These are phyloP conservation scores for Hoplostethus atlanticus DNA, from an alignment of 2,797 vertebrate species.

Conservation along the genomic window DNA sequence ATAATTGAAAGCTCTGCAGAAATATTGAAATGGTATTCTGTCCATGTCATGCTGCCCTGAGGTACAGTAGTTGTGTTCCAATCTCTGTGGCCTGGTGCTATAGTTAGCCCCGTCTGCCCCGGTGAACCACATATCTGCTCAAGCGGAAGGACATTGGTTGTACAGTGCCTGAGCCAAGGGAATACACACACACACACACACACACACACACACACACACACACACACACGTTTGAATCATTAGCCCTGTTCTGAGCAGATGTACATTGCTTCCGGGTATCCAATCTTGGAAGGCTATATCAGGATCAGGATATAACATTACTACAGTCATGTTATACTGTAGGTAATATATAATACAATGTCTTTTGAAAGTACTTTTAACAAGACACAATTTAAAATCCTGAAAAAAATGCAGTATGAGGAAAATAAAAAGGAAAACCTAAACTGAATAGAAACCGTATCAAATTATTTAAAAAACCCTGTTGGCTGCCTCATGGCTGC, in stretches of 20 bases:
- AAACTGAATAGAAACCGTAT: no score
- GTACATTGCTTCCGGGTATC: no score
- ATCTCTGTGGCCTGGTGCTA: slow-evolving; percentile 36
- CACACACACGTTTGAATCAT: slow-evolving; percentile 8
- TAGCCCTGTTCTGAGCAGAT: background rate
- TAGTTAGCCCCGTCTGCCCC: slow-evolving; percentile 59
- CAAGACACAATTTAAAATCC: no score
- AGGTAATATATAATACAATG: no score
- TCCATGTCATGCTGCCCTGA: background rate
- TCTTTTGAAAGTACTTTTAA: no score
- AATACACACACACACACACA: slow-evolving; percentile 18
- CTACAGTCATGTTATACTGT: no score
- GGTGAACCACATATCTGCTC: slow-evolving; percentile 72
- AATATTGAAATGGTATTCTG: background rate
- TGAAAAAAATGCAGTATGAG: no score
- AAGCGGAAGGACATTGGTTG: slow-evolving; percentile 60
- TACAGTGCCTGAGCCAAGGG: slow-evolving; percentile 22
- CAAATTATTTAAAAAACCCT: no score
- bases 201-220: slow-evolving; percentile 8
- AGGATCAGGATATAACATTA: no score
- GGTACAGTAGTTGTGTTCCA: slow-evolving; percentile 31
- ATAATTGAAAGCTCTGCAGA: background rate
- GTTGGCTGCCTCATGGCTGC: no score
- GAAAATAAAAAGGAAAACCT: no score
- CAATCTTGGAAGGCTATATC: no score